Conservation (phyloP, 2,113 vertebrate species). For the Prunella fulvescens region DNA sequence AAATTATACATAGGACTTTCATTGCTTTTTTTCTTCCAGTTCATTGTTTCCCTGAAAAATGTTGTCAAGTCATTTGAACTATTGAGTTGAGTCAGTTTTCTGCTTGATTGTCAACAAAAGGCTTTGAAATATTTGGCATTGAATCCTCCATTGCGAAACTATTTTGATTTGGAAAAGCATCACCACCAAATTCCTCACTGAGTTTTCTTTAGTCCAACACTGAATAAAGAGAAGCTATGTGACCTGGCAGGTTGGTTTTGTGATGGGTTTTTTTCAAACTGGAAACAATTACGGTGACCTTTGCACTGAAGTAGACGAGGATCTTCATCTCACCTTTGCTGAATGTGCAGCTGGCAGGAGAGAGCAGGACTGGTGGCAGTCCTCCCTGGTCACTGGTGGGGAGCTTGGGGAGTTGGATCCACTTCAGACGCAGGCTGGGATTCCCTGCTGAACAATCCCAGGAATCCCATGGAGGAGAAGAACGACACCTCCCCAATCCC, state of each 20-base stretch:
- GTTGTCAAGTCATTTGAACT: background rate
- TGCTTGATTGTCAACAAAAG: background rate
- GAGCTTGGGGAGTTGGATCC: background rate
- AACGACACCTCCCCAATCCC: background rate
- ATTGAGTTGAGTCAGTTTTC: background rate
- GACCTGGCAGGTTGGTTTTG: background rate
- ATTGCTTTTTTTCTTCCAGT: background rate
- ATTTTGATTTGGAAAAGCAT: background rate
- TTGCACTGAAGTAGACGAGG: background rate
- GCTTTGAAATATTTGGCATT: background rate
- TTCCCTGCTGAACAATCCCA: constrained; percentile 42
- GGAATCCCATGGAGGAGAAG: constrained; percentile 28
- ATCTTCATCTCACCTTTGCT: background rate
- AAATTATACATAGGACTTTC: background rate
- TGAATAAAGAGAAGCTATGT: background rate
- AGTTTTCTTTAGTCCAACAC: background rate
- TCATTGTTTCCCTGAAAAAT: background rate
- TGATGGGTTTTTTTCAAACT: background rate
- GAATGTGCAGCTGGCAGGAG: background rate
- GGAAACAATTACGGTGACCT: background rate
- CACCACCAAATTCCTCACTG: background rate
- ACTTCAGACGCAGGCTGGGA: background rate
- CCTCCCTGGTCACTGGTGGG: background rate
- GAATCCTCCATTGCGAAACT: background rate
- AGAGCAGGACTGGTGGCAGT: background rate